Percentiles rank a stretch among this genome's conserved stretches.
Evolutionary conservation across 2,113 vertebrate genomes (phyloP).

Genomic region (Zeus faber): DNA sequence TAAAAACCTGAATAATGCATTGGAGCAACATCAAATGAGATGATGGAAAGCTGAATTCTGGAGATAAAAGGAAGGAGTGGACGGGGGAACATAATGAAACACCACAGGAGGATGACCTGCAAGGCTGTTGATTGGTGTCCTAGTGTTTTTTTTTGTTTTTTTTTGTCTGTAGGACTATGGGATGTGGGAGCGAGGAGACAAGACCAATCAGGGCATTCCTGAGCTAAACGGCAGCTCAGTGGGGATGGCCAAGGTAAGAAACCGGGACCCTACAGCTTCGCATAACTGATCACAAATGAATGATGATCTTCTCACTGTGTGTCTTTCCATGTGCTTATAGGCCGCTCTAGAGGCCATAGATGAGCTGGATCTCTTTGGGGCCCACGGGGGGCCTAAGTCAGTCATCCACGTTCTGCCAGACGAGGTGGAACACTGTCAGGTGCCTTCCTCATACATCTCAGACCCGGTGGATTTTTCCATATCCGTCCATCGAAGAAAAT

Average conservation of each 20-base stretch:
- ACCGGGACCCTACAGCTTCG: neutral
- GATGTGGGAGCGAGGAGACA: constrained; percentile 99
- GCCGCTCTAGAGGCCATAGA: constrained; percentile 97
- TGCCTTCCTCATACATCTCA: constrained; percentile 42
- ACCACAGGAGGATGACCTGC: too few relatives aligned
- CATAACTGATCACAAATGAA: neutral
- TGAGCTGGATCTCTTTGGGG: constrained; percentile 96
- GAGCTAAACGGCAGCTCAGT: constrained; percentile 97
- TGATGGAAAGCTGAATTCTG: neutral
- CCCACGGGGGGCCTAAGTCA: constrained; percentile 90
- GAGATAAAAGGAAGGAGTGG: neutral
- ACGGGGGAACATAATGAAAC: too few relatives aligned
- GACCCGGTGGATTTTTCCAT: too few relatives aligned
- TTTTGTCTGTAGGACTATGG: constrained; percentile 94
- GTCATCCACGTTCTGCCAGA: constrained; percentile 97
- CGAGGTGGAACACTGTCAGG: constrained; percentile 97
- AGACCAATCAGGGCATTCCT: constrained; percentile 97
- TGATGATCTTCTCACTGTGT: too few relatives aligned
- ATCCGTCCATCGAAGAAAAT: neutral
- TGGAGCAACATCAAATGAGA: too few relatives aligned
- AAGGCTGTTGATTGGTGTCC: neutral
- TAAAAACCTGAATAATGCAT: too few relatives aligned
- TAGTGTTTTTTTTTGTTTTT: constrained; percentile 2
- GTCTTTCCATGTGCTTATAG: constrained; percentile 58
- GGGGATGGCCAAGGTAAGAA: constrained; percentile 92